Evolutionary conservation across 2,797 vertebrate genomes (phyloP).

Genomic region (Picus viridis): DNA sequence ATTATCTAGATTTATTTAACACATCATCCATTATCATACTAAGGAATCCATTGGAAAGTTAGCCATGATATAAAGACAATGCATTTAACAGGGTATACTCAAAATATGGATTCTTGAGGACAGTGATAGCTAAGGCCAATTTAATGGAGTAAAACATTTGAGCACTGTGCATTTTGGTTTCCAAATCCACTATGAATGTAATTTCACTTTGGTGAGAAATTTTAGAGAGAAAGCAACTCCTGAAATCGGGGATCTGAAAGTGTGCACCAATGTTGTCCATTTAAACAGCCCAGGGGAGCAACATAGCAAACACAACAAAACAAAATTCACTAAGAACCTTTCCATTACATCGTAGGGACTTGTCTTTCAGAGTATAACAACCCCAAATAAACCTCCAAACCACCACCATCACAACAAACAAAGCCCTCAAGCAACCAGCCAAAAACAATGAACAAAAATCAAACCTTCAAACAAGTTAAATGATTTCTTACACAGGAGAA

Average conservation of each 20-base stretch:
- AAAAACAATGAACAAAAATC: neutral
- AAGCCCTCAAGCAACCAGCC: too few species aligned
- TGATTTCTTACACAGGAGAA: neutral
- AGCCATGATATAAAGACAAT: neutral
- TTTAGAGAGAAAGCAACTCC: neutral
- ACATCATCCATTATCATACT: neutral
- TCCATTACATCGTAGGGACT: neutral
- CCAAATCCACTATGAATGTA: neutral
- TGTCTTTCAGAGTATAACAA: neutral
- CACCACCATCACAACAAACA: too few species aligned
- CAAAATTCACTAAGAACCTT: neutral
- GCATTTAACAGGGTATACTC: neutral
- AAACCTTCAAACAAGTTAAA: neutral
- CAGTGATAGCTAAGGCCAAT: accelerated
- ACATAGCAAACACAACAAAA: neutral
- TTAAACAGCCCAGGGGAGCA: neutral
- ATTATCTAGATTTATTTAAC: neutral
- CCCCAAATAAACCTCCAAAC: neutral
- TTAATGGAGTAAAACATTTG: neutral
- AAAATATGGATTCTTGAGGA: neutral
- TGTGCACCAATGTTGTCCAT: accelerated
- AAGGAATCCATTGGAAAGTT: neutral
- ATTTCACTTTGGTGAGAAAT: neutral
- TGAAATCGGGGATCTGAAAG: neutral
- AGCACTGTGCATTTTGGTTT: neutral